phyloP scores from a whole-genome alignment of 2,888 invertebrate genomes.

The Agrypnus murinus region DNA sequence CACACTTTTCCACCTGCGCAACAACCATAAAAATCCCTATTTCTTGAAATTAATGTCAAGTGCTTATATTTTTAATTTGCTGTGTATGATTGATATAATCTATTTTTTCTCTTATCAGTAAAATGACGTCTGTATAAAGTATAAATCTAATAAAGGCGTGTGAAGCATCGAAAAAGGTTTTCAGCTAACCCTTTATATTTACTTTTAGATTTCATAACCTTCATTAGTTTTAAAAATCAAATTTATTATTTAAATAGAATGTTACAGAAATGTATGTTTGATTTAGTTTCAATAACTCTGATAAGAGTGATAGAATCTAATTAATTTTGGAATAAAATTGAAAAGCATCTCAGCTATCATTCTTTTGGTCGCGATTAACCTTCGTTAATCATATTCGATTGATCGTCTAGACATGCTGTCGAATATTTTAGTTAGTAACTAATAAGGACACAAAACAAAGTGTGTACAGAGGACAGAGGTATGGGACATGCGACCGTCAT shows the following conservation, averaged over 20 bases:
- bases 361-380: too few species aligned
- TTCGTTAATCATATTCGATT: too few species aligned
- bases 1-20: background rate
- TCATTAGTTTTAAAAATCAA: constrained; percentile 1
- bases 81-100: constrained; percentile 38
- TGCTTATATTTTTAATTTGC: constrained; percentile 29
- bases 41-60: constrained; percentile 39
- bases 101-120: constrained; percentile 26
- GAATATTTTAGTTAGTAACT: too few species aligned
- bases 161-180: constrained; percentile 9
- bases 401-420: too few species aligned
- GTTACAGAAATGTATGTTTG: too few species aligned
- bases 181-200: constrained; percentile 17
- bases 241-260: constrained; percentile 21
- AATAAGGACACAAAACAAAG: too few species aligned
- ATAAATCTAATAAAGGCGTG: constrained; percentile 32
- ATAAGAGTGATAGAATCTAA: too few species aligned
- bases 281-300: too few species aligned
- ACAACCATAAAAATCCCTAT: constrained; percentile 11
- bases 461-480: too few species aligned
- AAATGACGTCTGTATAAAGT: constrained; percentile 20
- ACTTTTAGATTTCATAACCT: constrained; percentile 5
- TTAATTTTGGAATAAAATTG: too few species aligned
- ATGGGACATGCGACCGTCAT: too few species aligned
- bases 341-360: too few species aligned